Percentiles rank a stretch among this genome's conserved stretches.
phyloP scores from a whole-genome alignment of 2,888 invertebrate genomes.

The Parasteatoda lunata region DNA sequence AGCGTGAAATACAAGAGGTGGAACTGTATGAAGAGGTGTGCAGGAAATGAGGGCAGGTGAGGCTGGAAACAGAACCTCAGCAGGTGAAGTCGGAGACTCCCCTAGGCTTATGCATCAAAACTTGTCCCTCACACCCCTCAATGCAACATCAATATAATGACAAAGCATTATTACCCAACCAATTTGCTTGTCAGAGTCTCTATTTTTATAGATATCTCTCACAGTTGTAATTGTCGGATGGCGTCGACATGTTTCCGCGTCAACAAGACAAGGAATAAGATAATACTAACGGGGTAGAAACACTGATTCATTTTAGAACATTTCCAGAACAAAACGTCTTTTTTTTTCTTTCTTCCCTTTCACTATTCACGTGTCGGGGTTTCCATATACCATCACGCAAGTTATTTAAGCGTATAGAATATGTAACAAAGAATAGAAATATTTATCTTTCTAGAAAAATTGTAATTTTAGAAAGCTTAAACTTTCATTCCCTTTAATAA shows the following conservation, averaged over 20 bases:
- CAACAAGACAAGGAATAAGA: not conserved
- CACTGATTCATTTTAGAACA: not conserved
- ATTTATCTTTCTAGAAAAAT: too few relatives aligned
- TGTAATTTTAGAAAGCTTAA: too few relatives aligned
- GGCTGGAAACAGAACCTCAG: slow-evolving; percentile 4
- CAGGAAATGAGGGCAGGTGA: slow-evolving; percentile 55
- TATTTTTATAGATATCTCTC: not conserved
- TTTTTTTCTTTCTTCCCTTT: too few relatives aligned
- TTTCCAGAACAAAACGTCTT: too few relatives aligned
- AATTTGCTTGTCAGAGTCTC: slow-evolving; percentile 46
- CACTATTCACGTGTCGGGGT: too few relatives aligned
- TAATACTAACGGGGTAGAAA: not conserved
- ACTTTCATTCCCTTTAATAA: too few relatives aligned
- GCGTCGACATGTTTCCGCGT: slow-evolving; percentile 9
- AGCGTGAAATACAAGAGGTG: slow-evolving; percentile 10
- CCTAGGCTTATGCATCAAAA: slow-evolving; percentile 8
- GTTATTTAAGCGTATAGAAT: too few relatives aligned
- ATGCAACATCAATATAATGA: slow-evolving; percentile 36
- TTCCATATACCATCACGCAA: too few relatives aligned
- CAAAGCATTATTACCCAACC: slow-evolving; percentile 39
- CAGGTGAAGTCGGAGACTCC: slow-evolving; percentile 42
- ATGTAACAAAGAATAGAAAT: too few relatives aligned
- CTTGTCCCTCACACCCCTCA: slow-evolving; percentile 36
- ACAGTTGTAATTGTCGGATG: not conserved
- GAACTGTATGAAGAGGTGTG: slow-evolving; percentile 1